Percentiles rank a stretch among this genome's conserved stretches.
phyloP scores from a whole-genome alignment of 2,888 invertebrate species.

The Minunthozetes semirufus region DNA sequence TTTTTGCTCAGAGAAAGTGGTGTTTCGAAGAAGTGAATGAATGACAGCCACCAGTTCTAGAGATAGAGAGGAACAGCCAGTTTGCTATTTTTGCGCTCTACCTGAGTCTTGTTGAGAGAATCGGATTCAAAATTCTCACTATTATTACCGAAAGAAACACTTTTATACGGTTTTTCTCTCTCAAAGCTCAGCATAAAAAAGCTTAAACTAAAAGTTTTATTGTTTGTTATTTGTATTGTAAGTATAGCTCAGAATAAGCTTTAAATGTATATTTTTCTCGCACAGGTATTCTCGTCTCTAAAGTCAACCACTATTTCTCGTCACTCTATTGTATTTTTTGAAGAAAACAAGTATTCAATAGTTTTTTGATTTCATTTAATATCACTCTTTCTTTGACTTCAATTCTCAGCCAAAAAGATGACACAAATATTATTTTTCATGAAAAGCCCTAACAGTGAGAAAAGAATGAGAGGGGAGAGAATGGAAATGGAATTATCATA shows the following conservation, averaged over 20 bases:
- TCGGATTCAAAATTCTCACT: neutral
- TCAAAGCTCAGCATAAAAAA: neutral
- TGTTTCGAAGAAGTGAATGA: neutral
- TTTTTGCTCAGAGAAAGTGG: neutral
- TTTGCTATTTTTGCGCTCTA: neutral
- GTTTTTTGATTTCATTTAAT: no score
- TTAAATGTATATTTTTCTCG: no score
- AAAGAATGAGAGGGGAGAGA: neutral
- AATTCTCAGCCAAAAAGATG: neutral
- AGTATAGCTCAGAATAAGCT: no score
- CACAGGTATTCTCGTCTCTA: no score
- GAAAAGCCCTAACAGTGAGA: neutral
- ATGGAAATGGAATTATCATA: constrained; percentile 11
- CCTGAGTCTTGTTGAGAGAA: neutral
- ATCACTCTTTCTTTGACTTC: no score
- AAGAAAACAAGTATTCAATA: no score
- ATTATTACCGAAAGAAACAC: neutral
- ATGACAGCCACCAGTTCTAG: neutral
- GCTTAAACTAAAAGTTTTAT: no score
- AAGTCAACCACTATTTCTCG: no score
- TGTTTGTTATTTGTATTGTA: no score
- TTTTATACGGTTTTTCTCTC: neutral
- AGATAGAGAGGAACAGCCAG: no score
- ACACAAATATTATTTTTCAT: neutral
- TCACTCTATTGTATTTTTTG: no score